Evolutionary conservation across 2,888 invertebrate species (phyloP).

Genomic region (Odontomyia ornata): DNA sequence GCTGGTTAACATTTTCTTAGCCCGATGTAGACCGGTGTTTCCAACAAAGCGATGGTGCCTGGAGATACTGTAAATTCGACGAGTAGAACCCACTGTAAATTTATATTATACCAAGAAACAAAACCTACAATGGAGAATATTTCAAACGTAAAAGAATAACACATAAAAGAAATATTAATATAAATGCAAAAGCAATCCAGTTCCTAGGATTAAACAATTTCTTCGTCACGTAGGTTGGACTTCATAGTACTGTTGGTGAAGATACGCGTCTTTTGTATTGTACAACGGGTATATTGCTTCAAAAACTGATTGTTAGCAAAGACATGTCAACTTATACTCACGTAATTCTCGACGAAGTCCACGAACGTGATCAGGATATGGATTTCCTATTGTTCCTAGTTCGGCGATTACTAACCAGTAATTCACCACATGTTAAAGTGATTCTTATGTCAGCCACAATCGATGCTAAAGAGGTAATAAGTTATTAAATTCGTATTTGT

Average conservation of each 20-base stretch:
- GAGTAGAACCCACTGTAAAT: no score
- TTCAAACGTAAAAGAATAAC: no score
- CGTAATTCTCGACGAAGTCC: conserved; percentile 91
- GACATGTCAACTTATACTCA: conserved; percentile 84
- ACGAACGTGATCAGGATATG: conserved; percentile 91
- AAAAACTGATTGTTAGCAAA: conserved; percentile 75
- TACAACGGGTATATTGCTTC: conserved; percentile 88
- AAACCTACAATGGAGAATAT: no score
- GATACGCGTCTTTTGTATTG: conserved; percentile 82
- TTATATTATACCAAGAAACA: no score
- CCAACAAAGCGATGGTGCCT: no score
- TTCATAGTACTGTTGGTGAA: conserved; percentile 55
- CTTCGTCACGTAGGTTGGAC: conserved; percentile 54
- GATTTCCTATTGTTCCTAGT: conserved; percentile 88
- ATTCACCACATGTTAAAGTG: conserved; percentile 73
- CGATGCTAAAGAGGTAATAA: conserved; percentile 67
- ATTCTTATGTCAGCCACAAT: conserved; percentile 96
- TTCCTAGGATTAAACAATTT: no score
- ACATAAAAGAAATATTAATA: no score
- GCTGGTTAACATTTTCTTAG: no score
- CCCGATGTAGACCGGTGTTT: no score
- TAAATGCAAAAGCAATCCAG: no score
- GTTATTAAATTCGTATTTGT: neutral
- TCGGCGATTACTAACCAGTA: conserved; percentile 75
- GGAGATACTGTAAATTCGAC: no score